Percentiles rank a stretch among this genome's conserved stretches.
phyloP scores from a whole-genome alignment of 2,113 vertebrate species.

The Thalassoma bifasciatum region DNA sequence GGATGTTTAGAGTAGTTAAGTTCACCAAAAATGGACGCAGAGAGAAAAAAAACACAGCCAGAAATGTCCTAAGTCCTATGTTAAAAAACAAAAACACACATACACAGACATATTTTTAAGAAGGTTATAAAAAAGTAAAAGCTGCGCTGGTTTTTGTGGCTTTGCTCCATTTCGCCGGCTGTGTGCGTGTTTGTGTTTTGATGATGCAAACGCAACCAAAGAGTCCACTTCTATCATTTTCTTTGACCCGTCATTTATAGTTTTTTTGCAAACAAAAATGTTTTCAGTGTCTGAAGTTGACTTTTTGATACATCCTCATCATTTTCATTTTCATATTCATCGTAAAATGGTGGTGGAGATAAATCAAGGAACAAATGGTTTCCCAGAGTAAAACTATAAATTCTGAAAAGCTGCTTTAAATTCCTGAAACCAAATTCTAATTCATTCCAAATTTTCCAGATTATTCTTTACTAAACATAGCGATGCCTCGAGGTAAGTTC shows the following conservation, averaged over 20 bases:
- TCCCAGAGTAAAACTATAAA: slow-evolving; percentile 17
- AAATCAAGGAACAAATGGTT: slow-evolving; percentile 21
- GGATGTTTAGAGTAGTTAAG: too few species aligned
- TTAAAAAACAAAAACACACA: too few species aligned
- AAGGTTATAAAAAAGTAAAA: too few species aligned
- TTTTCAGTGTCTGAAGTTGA: not conserved
- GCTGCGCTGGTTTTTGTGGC: not conserved
- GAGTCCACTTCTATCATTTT: slow-evolving; percentile 17
- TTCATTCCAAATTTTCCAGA: slow-evolving; percentile 69
- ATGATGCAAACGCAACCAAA: slow-evolving; percentile 4
- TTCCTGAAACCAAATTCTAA: slow-evolving; percentile 14
- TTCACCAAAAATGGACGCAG: too few species aligned
- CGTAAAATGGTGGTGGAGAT: slow-evolving; percentile 76
- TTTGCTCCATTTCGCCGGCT: slow-evolving; percentile 3
- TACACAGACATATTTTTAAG: too few species aligned
- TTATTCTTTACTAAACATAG: slow-evolving; percentile 80
- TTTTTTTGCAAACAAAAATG: not conserved
- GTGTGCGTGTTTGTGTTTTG: not conserved
- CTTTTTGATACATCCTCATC: slow-evolving; percentile 12
- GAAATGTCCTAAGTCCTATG: too few species aligned
- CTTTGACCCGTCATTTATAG: not conserved
- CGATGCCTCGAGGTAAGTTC: slow-evolving; percentile 76
- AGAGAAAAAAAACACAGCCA: too few species aligned
- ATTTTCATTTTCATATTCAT: slow-evolving; percentile 8
- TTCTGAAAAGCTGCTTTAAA: not conserved